Percentiles rank a stretch among this genome's conserved stretches.
These are phyloP conservation scores for Macrosteles quadrilineatus DNA, from an alignment of 1,140 invertebrate genomes.

Conservation along the genomic window DNA sequence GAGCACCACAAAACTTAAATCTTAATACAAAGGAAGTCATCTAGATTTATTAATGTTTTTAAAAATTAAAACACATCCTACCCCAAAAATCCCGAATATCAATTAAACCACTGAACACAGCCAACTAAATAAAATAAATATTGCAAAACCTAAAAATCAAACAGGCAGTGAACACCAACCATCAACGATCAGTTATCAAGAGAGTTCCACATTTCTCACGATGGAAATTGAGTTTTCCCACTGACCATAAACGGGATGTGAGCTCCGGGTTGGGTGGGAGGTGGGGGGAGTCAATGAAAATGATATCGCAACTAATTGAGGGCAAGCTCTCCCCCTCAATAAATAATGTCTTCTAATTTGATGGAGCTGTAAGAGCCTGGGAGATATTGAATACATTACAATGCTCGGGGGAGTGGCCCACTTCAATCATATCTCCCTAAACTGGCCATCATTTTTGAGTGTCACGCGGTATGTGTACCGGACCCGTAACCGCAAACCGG, in stretches of 20 bases:
- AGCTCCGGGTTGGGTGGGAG: neutral
- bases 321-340: neutral
- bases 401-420: neutral
- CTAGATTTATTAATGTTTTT: too few relatives aligned
- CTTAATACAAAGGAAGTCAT: too few relatives aligned
- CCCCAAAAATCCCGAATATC: too few relatives aligned
- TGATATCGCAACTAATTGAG: slow-evolving; percentile 12
- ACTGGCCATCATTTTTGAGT: neutral
- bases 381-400: neutral
- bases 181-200: too few relatives aligned
- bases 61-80: too few relatives aligned
- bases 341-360: slow-evolving; percentile 10
- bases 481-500: neutral
- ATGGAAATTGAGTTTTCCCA: too few relatives aligned
- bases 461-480: neutral
- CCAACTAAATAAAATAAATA: too few relatives aligned
- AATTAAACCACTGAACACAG: too few relatives aligned
- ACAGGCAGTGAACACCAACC: too few relatives aligned
- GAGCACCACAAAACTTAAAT: too few relatives aligned
- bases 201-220: too few relatives aligned
- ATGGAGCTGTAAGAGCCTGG: neutral
- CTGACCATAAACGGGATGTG: neutral
- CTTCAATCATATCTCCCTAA: slow-evolving; percentile 14
- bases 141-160: too few relatives aligned
- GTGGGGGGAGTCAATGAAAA: neutral